Base-by-base conservation (phyloP, 2,113 vertebrate species). In the Chelonoidis abingdonii region DNA sequence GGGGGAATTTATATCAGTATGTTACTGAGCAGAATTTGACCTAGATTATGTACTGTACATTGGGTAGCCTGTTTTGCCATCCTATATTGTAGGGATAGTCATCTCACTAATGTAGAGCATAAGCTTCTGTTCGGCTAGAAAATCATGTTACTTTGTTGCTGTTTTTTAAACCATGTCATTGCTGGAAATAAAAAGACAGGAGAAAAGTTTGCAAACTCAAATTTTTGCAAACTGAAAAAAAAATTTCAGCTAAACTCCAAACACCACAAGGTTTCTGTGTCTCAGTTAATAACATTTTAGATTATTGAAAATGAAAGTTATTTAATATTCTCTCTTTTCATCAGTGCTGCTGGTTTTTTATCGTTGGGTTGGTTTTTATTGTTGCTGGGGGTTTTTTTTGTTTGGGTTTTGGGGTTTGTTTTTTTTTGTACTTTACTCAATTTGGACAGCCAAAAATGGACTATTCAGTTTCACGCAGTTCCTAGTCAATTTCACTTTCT, bases 181-280 rank as follows among this genome's bases (percentile, higher is more conserved):
- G 52, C 84, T 84, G 14, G 17, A 87, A 19, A 44, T 6, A 83
- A 88, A 91, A 62, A 13, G 27, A 49, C 52, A 62, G 41, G 80
- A 80, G 90, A 72, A 90, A 83, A 56, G 5, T 0, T 22, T 14
- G 2, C 2, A 91, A 84, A 89, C 41, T 50, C 35, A 84, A 38
- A 7, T 14, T 56, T 56, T 3, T 88, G 80, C 95, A 95, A 95
- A 27, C 2, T 5, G 1, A 4, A 0, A 38, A 5, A 5, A 6
- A 5, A 50, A 0, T 8, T 76, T 72, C 83, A 10, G 29, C 78
- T 94, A 50, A 86, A 16, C 10, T 59, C 53, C 8, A 44, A 82
- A n/a, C 2, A 84, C 12, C 3, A 8, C 0, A 0, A n/a, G 50
- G 2, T 56, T 76, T 31, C 82, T 84, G 10, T 0, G 3, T 80